Percentiles rank a stretch among this genome's conserved stretches.
Conservation (phyloP, 2,888 invertebrate genomes). For the Rhagonycha fulva region DNA sequence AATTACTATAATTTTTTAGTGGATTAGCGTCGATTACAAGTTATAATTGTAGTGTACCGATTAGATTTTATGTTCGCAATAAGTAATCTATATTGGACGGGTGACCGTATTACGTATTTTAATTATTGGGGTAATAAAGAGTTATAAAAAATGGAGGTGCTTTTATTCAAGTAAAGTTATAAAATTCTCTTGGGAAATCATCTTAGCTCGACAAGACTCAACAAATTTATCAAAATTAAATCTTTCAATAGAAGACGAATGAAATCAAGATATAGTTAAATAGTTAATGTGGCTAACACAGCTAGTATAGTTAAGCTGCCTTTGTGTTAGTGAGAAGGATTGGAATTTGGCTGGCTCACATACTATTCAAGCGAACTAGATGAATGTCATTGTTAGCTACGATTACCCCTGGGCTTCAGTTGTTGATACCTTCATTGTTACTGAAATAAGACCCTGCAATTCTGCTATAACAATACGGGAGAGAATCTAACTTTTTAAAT, state of each 20-base stretch:
- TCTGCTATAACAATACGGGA: slow-evolving; percentile 25
- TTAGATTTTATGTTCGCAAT: background rate
- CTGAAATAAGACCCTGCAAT: slow-evolving; percentile 43
- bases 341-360: slow-evolving; percentile 23
- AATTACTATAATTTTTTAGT: background rate
- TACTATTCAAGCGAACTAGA: slow-evolving; percentile 35
- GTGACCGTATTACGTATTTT: background rate
- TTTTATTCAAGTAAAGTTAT: background rate
- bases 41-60: background rate
- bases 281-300: slow-evolving; percentile 19
- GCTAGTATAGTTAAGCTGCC: slow-evolving; percentile 16
- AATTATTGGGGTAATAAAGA: background rate
- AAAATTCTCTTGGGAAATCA: slow-evolving; percentile 17
- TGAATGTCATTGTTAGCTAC: slow-evolving; percentile 49
- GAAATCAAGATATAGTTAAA: slow-evolving; percentile 23
- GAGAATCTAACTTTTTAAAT: slow-evolving; percentile 30
- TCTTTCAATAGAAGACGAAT: slow-evolving; percentile 20
- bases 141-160: background rate
- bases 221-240: slow-evolving; percentile 29
- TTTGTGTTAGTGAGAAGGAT: slow-evolving; percentile 14
- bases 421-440: slow-evolving; percentile 49
- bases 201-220: background rate
- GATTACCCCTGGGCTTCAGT: slow-evolving; percentile 53
- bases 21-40: background rate
- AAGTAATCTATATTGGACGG: background rate